phyloP scores from a whole-genome alignment of 2,797 vertebrate genomes.

The Threskiornis aethiopicus region DNA sequence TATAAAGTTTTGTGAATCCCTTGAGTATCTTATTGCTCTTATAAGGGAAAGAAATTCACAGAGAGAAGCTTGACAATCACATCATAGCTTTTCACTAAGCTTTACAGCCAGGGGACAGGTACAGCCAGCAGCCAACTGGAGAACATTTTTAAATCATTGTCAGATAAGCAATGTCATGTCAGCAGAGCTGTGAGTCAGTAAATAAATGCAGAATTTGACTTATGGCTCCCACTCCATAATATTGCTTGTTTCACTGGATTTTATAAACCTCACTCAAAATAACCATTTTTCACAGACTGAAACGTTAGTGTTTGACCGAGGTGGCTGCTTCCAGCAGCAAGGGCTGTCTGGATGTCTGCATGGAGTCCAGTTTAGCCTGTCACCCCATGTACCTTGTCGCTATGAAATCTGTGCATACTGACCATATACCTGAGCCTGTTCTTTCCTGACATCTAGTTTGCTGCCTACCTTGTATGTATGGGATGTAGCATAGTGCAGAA shows the following conservation, averaged over 20 bases:
- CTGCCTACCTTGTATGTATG: background rate
- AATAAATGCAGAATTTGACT: background rate
- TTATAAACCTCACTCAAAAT: background rate
- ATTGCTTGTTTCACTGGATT: background rate
- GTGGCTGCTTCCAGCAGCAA: background rate
- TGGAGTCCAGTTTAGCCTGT: background rate
- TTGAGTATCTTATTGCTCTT: background rate
- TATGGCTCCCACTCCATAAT: background rate
- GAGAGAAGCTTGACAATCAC: background rate
- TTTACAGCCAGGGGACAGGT: background rate
- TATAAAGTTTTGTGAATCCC: background rate
- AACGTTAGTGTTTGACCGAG: background rate
- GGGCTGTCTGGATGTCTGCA: background rate
- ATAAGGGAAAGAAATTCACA: background rate
- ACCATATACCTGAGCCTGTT: background rate
- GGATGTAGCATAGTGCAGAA: background rate
- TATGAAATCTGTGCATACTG: background rate
- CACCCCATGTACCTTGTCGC: background rate
- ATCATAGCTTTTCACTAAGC: background rate
- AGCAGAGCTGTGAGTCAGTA: background rate
- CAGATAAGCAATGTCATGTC: background rate
- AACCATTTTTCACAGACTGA: background rate
- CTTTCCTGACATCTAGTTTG: background rate
- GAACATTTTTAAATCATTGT: background rate
- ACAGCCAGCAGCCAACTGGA: background rate